Conservation (phyloP, 37 sponge, comb jelly and placozoan species). For the Ephydatia muelleri region DNA sequence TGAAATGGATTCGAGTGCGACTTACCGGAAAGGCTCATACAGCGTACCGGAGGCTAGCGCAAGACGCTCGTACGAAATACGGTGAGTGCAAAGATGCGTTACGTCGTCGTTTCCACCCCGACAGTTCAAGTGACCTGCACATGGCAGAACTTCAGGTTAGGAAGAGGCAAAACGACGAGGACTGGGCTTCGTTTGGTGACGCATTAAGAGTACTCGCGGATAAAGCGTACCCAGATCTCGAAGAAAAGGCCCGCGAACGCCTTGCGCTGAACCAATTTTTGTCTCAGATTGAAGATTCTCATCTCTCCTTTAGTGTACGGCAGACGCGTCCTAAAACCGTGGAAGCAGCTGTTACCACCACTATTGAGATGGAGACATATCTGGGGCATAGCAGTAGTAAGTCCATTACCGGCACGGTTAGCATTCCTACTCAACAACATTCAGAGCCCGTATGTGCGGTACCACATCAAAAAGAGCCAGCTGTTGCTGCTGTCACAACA, state of each 20-base stretch:
- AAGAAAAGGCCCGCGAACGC: conserved; percentile 12
- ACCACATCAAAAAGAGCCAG: too few relatives aligned
- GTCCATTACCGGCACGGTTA: not conserved
- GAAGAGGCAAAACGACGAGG: not conserved
- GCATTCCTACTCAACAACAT: too few relatives aligned
- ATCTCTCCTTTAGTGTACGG: not conserved
- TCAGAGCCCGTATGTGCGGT: too few relatives aligned
- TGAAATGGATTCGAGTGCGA: conserved; percentile 8
- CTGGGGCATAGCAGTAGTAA: too few relatives aligned
- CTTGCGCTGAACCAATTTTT: not conserved
- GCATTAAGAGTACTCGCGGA: conserved; percentile 4
- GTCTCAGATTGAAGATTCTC: not conserved
- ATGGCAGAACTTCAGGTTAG: not conserved
- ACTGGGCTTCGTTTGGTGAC: not conserved
- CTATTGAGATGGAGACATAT: conserved; percentile 17
- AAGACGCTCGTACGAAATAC: too few relatives aligned
- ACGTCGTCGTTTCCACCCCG: not conserved
- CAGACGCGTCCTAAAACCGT: not conserved
- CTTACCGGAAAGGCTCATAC: conserved; percentile 3
- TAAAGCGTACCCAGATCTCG: not conserved
- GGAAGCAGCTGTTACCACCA: conserved; percentile 7
- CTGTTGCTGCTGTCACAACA: conserved; percentile 1
- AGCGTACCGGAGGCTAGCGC: too few relatives aligned
- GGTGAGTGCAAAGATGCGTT: too few relatives aligned
- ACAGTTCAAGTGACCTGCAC: not conserved